These are phyloP conservation scores for Amitus sp. DNA, from an alignment of 2,888 invertebrate species.

Conservation along the genomic window DNA sequence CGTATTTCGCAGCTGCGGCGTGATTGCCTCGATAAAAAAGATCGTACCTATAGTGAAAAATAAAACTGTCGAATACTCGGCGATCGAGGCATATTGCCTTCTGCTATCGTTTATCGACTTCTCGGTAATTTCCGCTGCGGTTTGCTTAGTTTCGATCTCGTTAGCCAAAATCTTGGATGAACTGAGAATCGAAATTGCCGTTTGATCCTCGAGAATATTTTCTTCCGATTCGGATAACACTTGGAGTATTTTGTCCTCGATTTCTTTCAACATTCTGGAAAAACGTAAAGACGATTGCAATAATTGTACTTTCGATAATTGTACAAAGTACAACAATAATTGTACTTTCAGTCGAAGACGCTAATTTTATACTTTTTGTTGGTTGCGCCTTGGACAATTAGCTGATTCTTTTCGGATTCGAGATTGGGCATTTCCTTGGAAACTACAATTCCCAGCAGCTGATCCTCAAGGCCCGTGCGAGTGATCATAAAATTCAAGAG, in stretches of 20 bases:
- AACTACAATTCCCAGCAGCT: slow-evolving; percentile 89
- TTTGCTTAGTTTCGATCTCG: slow-evolving; percentile 92
- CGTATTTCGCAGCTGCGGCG: too few species aligned
- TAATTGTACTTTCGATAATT: too few species aligned
- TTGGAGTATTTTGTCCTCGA: slow-evolving; percentile 90
- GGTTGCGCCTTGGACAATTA: slow-evolving; percentile 90
- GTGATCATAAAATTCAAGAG: slow-evolving; percentile 96
- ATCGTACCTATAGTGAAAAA: slow-evolving; percentile 87
- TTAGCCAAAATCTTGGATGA: slow-evolving; percentile 90
- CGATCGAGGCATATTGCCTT: slow-evolving; percentile 87
- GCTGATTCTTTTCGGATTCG: slow-evolving; percentile 88
- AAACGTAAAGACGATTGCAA: too few species aligned
- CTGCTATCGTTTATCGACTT: slow-evolving; percentile 88
- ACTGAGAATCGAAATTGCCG: slow-evolving; percentile 85
- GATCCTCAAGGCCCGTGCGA: slow-evolving; percentile 87
- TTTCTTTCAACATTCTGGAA: slow-evolving; percentile 79
- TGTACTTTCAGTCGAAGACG: too few species aligned
- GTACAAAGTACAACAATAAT: too few species aligned
- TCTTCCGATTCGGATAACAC: slow-evolving; percentile 79
- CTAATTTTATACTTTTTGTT: slow-evolving; percentile 70
- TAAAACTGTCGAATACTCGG: slow-evolving; percentile 87
- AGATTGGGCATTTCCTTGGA: slow-evolving; percentile 92
- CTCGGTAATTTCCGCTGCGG: slow-evolving; percentile 88
- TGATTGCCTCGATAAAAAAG: not conserved
- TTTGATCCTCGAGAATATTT: slow-evolving; percentile 91